Percentiles rank a stretch among this genome's conserved stretches.
Evolutionary conservation across 2,113 vertebrate species (phyloP).

Genomic region (Embiotoca jacksoni): DNA sequence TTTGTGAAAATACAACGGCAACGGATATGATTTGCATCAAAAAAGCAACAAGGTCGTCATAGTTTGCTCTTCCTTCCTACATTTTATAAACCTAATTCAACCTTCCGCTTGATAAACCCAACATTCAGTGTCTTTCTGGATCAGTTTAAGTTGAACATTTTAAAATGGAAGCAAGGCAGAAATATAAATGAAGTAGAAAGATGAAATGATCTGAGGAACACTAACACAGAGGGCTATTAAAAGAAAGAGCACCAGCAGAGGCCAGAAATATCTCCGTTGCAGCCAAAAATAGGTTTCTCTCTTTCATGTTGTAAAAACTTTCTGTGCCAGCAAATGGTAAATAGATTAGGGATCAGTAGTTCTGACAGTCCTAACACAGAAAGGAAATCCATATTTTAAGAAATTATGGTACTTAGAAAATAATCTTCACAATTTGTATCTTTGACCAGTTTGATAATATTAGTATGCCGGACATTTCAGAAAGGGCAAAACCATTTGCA

Average conservation of each 20-base stretch:
- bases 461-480: no score
- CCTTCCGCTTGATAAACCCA: no score
- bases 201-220: constrained; percentile 9
- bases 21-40: no score
- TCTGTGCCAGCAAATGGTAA: background rate
- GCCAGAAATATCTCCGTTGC: constrained; percentile 45
- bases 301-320: background rate
- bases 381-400: background rate
- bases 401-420: background rate
- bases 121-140: no score
- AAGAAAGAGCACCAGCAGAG: constrained; percentile 36
- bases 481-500: no score
- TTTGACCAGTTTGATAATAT: no score
- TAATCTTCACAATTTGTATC: no score
- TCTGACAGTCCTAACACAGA: background rate
- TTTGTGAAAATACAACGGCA: no score
- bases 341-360: constrained; percentile 3
- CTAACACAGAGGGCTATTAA: constrained; percentile 41
- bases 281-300: constrained; percentile 41
- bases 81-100: no score
- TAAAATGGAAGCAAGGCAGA: constrained; percentile 8
- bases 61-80: no score
- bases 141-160: background rate
- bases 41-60: no score
- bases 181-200: constrained; percentile 30